phyloP scores from a whole-genome alignment of 2,797 vertebrate genomes.

The Tiaroga cobitis region DNA sequence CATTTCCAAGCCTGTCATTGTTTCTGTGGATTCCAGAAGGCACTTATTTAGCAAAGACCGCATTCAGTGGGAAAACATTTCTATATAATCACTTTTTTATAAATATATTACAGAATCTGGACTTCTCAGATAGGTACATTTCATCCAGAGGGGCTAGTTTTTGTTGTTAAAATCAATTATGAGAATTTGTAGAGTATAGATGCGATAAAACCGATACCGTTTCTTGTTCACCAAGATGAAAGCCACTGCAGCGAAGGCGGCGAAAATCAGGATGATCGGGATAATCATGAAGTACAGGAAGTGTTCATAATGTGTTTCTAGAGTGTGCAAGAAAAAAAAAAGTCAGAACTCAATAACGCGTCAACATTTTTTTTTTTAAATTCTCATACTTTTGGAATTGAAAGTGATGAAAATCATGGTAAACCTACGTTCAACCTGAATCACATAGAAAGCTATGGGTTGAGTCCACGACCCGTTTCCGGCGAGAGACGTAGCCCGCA shows the following conservation, averaged over 20 bases:
- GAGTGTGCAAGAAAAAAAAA: slow-evolving; percentile 23
- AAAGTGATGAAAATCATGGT: not conserved
- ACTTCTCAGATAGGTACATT: not conserved
- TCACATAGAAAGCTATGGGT: slow-evolving; percentile 85
- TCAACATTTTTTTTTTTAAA: not conserved
- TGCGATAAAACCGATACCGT: slow-evolving; percentile 75
- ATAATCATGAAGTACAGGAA: slow-evolving; percentile 86
- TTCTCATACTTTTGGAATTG: not conserved
- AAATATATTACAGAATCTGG: not conserved
- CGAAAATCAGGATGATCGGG: slow-evolving; percentile 78
- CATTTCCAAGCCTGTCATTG: slow-evolving; percentile 93
- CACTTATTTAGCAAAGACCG: slow-evolving; percentile 16
- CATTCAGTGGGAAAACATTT: slow-evolving; percentile 44
- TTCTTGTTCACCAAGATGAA: slow-evolving; percentile 87
- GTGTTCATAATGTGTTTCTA: slow-evolving; percentile 82
- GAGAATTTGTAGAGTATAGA: not conserved
- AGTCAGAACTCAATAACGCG: not conserved
- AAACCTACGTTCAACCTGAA: slow-evolving; percentile 85
- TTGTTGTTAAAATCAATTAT: not conserved
- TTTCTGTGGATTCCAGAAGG: slow-evolving; percentile 75
- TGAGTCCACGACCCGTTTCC: slow-evolving; percentile 97
- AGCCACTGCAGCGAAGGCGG: slow-evolving; percentile 75
- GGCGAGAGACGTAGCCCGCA: slow-evolving; percentile 92
- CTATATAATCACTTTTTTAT: slow-evolving; percentile 33
- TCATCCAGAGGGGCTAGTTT: not conserved